Evolutionary conservation across 2,113 vertebrate genomes (phyloP).

Genomic region (Eira barbara): DNA sequence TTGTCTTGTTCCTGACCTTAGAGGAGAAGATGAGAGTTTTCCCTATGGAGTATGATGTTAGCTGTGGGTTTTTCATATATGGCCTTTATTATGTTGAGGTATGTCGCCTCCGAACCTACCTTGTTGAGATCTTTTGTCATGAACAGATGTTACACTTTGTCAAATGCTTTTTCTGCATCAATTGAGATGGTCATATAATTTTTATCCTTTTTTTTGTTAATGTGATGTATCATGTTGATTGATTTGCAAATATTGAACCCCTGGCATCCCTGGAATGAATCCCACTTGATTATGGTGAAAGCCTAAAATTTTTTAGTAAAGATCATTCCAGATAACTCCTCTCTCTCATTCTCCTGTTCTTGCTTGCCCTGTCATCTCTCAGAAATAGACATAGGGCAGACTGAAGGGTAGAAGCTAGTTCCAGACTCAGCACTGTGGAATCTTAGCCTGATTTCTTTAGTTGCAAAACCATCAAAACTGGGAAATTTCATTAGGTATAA

Average conservation of each 20-base stretch:
- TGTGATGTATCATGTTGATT: background rate
- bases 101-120: background rate
- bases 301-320: background rate
- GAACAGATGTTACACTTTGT: background rate
- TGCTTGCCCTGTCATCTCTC: background rate
- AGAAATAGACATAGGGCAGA: background rate
- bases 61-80: background rate
- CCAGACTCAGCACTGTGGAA: background rate
- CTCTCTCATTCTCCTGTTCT: background rate
- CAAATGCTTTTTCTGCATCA: background rate
- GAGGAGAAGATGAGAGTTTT: background rate
- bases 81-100: background rate
- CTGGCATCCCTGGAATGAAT: background rate
- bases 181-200: background rate
- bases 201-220: background rate
- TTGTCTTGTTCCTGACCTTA: background rate
- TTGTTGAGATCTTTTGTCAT: background rate
- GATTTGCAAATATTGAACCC: background rate
- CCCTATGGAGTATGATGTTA: background rate
- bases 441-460: background rate
- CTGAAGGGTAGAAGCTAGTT: no score
- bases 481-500: background rate
- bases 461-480: background rate
- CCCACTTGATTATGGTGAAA: background rate
- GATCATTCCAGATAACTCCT: background rate